Conservation (phyloP, 2,113 vertebrate species). For the Eulemur rufifrons region DNA sequence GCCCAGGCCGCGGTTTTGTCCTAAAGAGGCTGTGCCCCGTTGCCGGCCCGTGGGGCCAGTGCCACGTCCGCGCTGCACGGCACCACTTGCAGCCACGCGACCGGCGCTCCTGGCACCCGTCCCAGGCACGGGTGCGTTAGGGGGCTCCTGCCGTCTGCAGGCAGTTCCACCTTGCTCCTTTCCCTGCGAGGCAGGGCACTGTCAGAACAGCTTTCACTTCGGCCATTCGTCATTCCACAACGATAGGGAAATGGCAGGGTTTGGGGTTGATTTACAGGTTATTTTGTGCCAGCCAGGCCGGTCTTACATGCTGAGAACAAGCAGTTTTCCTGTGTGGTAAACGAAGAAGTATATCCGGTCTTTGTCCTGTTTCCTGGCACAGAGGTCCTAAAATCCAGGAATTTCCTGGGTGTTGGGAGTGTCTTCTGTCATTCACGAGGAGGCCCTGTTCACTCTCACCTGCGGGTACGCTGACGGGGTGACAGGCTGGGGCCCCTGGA, state of each 20-base stretch:
- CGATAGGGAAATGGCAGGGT: too few relatives aligned
- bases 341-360: neutral
- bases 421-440: neutral
- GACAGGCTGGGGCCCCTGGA: neutral
- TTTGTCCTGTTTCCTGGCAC: neutral
- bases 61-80: rapidly evolving
- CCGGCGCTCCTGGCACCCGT: too few relatives aligned
- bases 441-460: too few relatives aligned
- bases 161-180: rapidly evolving
- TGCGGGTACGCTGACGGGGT: neutral
- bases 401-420: too few relatives aligned
- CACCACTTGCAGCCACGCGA: neutral
- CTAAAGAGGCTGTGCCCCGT: rapidly evolving
- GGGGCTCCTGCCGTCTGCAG: neutral
- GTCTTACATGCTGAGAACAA: rapidly evolving
- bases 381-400: neutral
- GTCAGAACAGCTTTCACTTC: too few relatives aligned
- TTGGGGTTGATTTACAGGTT: too few relatives aligned
- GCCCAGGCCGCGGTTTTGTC: neutral
- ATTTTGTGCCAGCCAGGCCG: too few relatives aligned
- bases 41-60: neutral
- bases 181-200: neutral
- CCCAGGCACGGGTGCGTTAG: too few relatives aligned
- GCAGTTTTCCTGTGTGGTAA: too few relatives aligned
- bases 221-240: too few relatives aligned